A percentile compares a stretch with the other conserved stretches of the same genome.
phyloP scores from a whole-genome alignment of 2,113 vertebrate species.

The Paedocypris sp. region DNA sequence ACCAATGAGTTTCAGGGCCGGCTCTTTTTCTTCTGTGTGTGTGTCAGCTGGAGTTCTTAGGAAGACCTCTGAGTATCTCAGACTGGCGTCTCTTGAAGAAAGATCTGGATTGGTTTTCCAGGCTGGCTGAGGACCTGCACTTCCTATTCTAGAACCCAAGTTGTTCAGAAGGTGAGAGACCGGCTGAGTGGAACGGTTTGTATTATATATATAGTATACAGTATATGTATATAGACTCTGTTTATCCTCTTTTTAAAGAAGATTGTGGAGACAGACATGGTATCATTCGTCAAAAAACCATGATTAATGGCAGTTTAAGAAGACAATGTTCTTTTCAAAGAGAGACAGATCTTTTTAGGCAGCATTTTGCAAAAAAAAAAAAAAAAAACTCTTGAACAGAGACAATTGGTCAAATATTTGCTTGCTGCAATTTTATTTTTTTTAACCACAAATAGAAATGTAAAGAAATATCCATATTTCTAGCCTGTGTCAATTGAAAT shows the following conservation, averaged over 20 bases:
- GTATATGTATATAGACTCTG: too few relatives aligned
- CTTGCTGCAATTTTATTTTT: too few relatives aligned
- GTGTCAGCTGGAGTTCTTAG: slow-evolving; percentile 3
- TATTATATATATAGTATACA: too few relatives aligned
- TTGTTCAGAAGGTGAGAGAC: background rate
- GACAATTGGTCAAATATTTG: too few relatives aligned
- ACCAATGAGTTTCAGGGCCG: slow-evolving; percentile 69
- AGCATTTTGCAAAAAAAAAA: too few relatives aligned
- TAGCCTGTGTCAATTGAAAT: too few relatives aligned
- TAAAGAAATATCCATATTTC: too few relatives aligned
- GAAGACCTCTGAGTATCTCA: slow-evolving; percentile 14
- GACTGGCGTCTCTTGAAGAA: slow-evolving; percentile 9
- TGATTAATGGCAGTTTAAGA: background rate
- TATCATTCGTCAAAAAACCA: background rate
- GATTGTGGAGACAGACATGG: background rate
- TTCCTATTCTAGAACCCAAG: background rate
- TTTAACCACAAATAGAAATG: too few relatives aligned
- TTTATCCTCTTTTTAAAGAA: background rate
- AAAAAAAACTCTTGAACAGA: too few relatives aligned
- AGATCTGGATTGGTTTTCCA: background rate
- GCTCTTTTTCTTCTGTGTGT: slow-evolving; percentile 13
- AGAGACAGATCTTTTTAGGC: background rate
- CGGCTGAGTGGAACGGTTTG: background rate
- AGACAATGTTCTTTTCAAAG: background rate
- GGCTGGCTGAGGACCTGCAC: background rate